Evolutionary conservation across 92 coral and sea anemone genomes (phyloP), one percentile per base, ranked within the genome.

Genomic region (Porites cylindrica): DNA sequence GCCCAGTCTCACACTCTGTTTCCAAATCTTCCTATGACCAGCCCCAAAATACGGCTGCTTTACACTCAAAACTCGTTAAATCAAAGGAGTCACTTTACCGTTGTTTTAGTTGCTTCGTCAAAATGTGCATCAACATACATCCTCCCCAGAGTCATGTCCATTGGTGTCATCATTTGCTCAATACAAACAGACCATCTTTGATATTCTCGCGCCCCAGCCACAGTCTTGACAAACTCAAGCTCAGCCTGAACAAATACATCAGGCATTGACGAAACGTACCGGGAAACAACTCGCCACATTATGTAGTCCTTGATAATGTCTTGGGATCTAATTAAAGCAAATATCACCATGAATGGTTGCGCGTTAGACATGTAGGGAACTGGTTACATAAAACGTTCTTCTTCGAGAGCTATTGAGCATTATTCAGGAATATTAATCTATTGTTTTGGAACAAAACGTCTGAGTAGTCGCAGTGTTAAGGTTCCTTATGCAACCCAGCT

Each of bases 81-180:
- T n/a, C 32, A n/a, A 52, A 20, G 13, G 53, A 16, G 9, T 51
- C 9, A 50, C 21, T 76, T 90, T 51, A 85, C 96, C 73, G 82
- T 81, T 77, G 38, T 80, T 68, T 90, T 93, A 26, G 90, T 74
- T 53, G 72, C 54, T 65, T 93, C 98, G 62, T 93, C 87, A 88
- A 94, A 92, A 54, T 86, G 12, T 23, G 94, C 84, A n/a, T 93
- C 94, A 4, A 93, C 86, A 74, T 86, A 94, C 79, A 94, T 81
- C 56, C 91, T 70, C 17, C 93, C 90, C 2, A 92, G 17, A 9
- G 88, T 66, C 81, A 88, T 78, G 38, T 47, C 80, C 74, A 88
- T 32, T 0, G 87, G 79, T 1, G 7, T 26, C 66, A 67, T 18
- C 92, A 88, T 88, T 13, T 1, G 17, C 50, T 68, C 66, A 60